A percentile compares a stretch with the other conserved stretches of the same genome.
These are phyloP conservation scores for Plagodis dolabraria DNA, from an alignment of 2,888 invertebrate species.

Conservation along the genomic window DNA sequence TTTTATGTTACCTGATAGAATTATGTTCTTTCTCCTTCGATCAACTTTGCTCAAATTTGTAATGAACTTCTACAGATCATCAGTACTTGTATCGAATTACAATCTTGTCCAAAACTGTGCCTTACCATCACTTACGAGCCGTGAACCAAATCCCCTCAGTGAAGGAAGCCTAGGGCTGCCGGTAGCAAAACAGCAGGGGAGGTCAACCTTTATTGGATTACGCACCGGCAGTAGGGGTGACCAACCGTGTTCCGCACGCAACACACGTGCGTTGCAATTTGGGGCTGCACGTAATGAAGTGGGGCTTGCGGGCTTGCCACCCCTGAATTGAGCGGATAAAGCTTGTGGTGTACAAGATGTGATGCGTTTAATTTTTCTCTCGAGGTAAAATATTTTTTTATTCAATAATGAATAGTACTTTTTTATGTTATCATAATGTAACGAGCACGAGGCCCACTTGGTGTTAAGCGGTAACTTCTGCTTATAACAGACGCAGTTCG, in stretches of 20 bases:
- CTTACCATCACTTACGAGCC: constrained; percentile 12
- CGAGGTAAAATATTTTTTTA: neutral
- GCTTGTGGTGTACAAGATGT: constrained; percentile 26
- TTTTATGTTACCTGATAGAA: no score
- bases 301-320: constrained; percentile 71
- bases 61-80: no score
- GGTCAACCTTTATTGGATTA: constrained; percentile 59
- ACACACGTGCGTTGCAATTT: constrained; percentile 75
- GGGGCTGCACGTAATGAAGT: constrained; percentile 75
- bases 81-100: neutral
- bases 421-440: no score
- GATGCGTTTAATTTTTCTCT: neutral
- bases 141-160: constrained; percentile 26
- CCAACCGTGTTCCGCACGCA: constrained; percentile 68
- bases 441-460: no score
- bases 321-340: constrained; percentile 50
- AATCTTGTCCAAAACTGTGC: constrained; percentile 1
- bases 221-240: constrained; percentile 61
- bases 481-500: no score
- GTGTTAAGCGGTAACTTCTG: no score
- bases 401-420: no score
- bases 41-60: no score
- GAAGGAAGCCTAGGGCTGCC: neutral
- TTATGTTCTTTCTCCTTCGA: no score
- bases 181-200: constrained; percentile 48